A percentile compares a stretch with the other conserved stretches of the same genome.
phyloP scores from a whole-genome alignment of 2,113 vertebrate genomes.

The Osmerus mordax region DNA sequence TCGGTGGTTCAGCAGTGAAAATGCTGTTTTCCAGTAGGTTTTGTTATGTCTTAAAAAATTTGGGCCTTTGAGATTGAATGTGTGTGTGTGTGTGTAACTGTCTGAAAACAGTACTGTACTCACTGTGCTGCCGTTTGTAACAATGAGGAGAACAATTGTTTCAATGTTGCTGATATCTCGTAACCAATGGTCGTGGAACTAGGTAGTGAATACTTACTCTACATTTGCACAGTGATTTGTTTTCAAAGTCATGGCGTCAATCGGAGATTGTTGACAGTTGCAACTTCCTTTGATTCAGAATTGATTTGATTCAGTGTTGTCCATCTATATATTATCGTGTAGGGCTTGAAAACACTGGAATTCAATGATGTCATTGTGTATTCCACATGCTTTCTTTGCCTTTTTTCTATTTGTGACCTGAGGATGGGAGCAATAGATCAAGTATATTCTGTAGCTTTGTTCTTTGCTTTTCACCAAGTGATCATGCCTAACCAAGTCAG shows the following conservation, averaged over 20 bases:
- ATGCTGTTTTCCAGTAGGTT: not conserved
- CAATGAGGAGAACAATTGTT: not conserved
- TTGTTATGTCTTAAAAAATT: constrained; percentile 21
- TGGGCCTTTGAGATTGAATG: constrained; percentile 46
- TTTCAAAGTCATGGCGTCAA: no score
- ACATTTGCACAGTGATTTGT: constrained; percentile 51
- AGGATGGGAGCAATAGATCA: not conserved
- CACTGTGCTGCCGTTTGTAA: constrained; percentile 32
- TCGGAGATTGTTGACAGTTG: not conserved
- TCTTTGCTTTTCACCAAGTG: not conserved
- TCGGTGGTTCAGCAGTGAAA: constrained; percentile 1
- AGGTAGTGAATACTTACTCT: constrained; percentile 21
- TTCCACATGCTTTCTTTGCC: constrained; percentile 11
- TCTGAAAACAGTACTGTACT: constrained; percentile 31
- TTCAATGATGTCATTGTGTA: not conserved
- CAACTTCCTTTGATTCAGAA: constrained; percentile 3
- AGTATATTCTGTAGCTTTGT: not conserved
- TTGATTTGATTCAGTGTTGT: not conserved
- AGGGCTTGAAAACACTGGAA: constrained; percentile 10
- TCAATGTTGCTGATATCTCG: not conserved
- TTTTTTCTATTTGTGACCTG: constrained; percentile 6
- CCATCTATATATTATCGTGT: constrained; percentile 16
- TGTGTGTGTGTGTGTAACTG: constrained; percentile 20
- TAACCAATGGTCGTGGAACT: constrained; percentile 17
- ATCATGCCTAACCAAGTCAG: no score